phyloP scores from a whole-genome alignment of 2,888 invertebrate genomes.

The Apamea monoglypha region DNA sequence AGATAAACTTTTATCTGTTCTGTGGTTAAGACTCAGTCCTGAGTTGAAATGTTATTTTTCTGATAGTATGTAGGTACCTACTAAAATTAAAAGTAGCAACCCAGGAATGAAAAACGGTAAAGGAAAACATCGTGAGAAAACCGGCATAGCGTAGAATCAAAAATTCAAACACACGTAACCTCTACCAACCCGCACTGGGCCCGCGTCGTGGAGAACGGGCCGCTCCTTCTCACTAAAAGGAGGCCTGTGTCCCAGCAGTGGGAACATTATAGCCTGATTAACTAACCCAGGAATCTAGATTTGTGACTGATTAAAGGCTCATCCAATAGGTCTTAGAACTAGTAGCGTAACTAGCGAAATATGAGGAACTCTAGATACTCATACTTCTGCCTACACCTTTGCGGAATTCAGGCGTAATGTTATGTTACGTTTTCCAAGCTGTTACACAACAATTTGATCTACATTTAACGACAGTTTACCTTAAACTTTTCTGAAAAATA shows the following conservation, averaged over 20 bases:
- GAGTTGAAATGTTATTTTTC: neutral
- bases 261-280: neutral
- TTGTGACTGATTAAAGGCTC: neutral
- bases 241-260: neutral
- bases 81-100: neutral
- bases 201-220: no score
- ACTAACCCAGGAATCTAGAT: neutral
- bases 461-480: no score
- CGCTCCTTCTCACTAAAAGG: neutral
- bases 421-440: no score
- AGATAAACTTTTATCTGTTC: no score
- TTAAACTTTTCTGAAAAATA: slow-evolving; percentile 20
- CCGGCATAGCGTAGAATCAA: neutral
- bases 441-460: neutral
- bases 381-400: neutral
- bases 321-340: neutral
- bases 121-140: neutral
- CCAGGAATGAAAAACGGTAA: neutral
- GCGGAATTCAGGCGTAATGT: no score
- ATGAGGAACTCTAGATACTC: no score
- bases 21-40: neutral
- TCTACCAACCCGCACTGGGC: neutral
- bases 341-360: neutral
- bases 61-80: neutral
- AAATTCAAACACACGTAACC: no score